Evolutionary conservation across 2,888 invertebrate species (phyloP), one percentile per base, ranked within the genome.

Genomic region (Micropterix aruncella): DNA sequence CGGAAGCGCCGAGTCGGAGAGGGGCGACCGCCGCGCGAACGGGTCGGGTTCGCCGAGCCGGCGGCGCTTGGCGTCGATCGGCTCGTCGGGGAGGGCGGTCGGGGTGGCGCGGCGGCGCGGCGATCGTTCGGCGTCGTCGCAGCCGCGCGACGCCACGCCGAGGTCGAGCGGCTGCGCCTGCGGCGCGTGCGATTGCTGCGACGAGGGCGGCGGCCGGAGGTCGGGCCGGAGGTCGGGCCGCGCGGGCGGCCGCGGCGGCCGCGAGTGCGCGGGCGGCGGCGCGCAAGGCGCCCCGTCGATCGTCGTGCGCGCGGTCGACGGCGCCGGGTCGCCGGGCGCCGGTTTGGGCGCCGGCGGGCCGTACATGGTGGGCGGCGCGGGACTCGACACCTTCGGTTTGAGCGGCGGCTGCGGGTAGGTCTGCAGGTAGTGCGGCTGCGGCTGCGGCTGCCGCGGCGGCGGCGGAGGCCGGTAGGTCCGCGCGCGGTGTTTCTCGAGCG

Each of bases 141-240:
- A 52, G 18, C 63, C 55, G 5, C 86, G 71, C 40, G 65, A 61
- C 17, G 74, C 62, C 19, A 83, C 75, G 36, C 86, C 86, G 45
- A 87, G 74, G 60, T 87, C 86, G 19, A 87, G 67, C 9, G 87
- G 87, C 57, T 86, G 85, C 46, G 83, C 83, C 62, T 87, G 86
- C 14, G 61, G 56, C 40, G 58, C 57, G 44, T 60, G 55, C 45
- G 63, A 54, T 55, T 65, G 51, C 55, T 58, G 50, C 50, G 59
- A 19, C 59, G 60, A 46, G 58, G 61, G 42, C 62, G 64, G 39
- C 64, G 60, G 41, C 65, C 67, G 47, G 59, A 50, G 52, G 18
- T 51, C 60, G 50, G 59, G 58, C 3, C 57, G 57, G 2, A 53
- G 52, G 16, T 54, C 53, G 14, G 52, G 52, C n/a, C 55, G 57